Conservation (phyloP, 2,888 invertebrate species). For the Candidula unifasciata region DNA sequence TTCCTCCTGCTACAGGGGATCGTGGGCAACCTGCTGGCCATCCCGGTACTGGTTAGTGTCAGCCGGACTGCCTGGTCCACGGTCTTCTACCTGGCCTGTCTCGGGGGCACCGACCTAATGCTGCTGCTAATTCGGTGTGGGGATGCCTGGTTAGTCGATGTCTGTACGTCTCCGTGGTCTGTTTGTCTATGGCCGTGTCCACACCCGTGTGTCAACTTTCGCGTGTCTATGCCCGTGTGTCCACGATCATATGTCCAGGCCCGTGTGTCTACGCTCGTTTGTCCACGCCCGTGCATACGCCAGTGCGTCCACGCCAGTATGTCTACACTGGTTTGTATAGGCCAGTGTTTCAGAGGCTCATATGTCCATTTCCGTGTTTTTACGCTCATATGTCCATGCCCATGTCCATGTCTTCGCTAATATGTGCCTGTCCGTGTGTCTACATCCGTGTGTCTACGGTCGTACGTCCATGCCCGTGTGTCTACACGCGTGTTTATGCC, state of each 20-base stretch:
- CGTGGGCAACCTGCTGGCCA: constrained; percentile 74
- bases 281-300: no score
- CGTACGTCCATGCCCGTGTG: not conserved
- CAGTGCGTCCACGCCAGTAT: no score
- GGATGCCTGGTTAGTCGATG: constrained; percentile 67
- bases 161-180: not conserved
- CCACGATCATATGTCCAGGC: no score
- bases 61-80: constrained; percentile 73
- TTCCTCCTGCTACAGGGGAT: constrained; percentile 74
- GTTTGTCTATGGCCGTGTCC: not conserved
- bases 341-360: no score
- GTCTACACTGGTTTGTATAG: no score
- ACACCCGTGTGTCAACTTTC: not conserved
- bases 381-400: not conserved
- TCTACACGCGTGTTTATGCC: no score
- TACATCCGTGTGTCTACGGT: not conserved
- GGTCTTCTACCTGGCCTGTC: constrained; percentile 71
- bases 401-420: no score
- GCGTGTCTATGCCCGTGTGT: not conserved
- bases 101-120: constrained; percentile 68
- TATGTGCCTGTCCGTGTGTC: no score
- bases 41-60: constrained; percentile 69
- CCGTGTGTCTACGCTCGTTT: no score
- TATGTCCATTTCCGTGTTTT: not conserved
- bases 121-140: constrained; percentile 73